These are phyloP conservation scores for Channa argus DNA, from an alignment of 2,113 vertebrate genomes.

Conservation along the genomic window DNA sequence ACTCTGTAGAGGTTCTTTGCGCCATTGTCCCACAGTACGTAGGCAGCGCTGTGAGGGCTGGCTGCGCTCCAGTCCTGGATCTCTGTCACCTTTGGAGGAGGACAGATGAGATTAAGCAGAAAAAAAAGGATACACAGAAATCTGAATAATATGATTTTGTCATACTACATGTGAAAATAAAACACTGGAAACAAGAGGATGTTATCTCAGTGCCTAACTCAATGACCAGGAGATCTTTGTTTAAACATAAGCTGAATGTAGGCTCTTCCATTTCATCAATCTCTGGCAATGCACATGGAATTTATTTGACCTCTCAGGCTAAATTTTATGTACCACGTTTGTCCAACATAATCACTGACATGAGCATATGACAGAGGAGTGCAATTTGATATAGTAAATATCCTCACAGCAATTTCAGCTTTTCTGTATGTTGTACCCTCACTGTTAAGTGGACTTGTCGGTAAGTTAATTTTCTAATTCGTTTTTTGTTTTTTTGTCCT, in stretches of 20 bases:
- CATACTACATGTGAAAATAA: not conserved
- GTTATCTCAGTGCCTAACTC: not conserved
- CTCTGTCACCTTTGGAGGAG: constrained; percentile 91
- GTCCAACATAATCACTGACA: not conserved
- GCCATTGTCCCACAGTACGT: constrained; percentile 99
- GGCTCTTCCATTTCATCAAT: not conserved
- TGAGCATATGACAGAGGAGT: not conserved
- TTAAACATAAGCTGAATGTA: constrained; percentile 7
- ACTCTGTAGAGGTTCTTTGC: constrained; percentile 99
- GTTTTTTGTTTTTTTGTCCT: not conserved
- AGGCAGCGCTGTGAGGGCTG: constrained; percentile 97
- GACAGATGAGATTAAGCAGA: not conserved
- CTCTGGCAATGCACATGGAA: not conserved
- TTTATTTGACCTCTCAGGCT: not conserved
- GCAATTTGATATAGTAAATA: constrained; percentile 18
- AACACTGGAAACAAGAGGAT: not conserved
- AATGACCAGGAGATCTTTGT: not conserved
- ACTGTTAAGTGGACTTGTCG: not conserved
- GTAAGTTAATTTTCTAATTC: too few species aligned
- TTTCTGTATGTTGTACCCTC: constrained; percentile 1
- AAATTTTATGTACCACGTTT: constrained; percentile 1
- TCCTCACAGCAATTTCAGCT: not conserved
- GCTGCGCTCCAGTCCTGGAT: constrained; percentile 99
- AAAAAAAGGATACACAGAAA: constrained; percentile 6
- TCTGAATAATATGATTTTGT: not conserved